Evolutionary conservation across 2,797 vertebrate species (phyloP).

Genomic region (Otus scops): DNA sequence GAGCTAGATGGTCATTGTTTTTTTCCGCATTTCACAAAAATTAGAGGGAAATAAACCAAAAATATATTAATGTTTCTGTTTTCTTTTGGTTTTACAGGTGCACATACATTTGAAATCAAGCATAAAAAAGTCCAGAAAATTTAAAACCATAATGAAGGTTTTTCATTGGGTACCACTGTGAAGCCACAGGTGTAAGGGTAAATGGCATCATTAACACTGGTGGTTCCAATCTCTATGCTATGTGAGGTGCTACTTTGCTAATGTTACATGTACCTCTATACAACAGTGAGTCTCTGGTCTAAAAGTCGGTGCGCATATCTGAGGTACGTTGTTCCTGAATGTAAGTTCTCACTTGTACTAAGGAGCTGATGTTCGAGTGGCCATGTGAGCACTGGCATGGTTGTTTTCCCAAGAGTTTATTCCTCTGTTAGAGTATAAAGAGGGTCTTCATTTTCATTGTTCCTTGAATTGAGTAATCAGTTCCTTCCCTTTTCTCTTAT

Average conservation of each 20-base stretch:
- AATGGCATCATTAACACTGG: background rate
- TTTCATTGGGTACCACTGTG: background rate
- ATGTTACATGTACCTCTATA: background rate
- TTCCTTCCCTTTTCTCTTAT: background rate
- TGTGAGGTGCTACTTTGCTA: background rate
- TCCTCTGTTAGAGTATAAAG: background rate
- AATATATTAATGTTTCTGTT: background rate
- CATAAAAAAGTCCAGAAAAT: background rate
- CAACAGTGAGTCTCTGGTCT: background rate
- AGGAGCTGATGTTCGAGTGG: background rate
- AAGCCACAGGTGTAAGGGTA: background rate
- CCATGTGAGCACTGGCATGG: background rate
- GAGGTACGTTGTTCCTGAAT: background rate
- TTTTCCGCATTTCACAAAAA: background rate
- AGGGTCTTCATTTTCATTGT: background rate
- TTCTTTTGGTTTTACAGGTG: background rate
- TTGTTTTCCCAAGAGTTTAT: background rate
- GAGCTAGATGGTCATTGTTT: background rate
- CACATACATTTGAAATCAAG: background rate
- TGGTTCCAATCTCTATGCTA: background rate
- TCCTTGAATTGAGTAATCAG: background rate
- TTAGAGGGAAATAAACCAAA: background rate
- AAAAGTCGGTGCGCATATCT: background rate
- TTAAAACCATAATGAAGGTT: background rate
- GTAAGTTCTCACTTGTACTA: background rate